These are phyloP conservation scores for Ornithorhynchus anatinus DNA, from an alignment of 2,113 vertebrate species.

Conservation along the genomic window DNA sequence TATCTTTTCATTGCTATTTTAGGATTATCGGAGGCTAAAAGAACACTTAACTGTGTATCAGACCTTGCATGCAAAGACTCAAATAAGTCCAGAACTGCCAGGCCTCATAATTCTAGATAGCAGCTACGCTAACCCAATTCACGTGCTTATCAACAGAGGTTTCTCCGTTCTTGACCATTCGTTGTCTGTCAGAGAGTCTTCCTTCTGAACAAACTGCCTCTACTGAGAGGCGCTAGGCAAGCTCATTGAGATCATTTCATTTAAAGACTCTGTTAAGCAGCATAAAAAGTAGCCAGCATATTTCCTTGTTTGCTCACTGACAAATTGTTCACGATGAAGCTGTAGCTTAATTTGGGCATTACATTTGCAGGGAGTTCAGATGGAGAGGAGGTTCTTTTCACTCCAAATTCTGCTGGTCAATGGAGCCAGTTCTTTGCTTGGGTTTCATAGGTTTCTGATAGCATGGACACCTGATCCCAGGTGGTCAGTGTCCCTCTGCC, in stretches of 20 bases:
- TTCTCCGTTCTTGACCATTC: not conserved
- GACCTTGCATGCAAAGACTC: not conserved
- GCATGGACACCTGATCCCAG: too few species aligned
- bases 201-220: not conserved
- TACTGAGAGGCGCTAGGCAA: conserved; percentile 6
- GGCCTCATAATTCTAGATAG: not conserved
- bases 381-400: too few species aligned
- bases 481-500: too few species aligned
- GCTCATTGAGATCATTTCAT: conserved; percentile 15
- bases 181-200: not conserved
- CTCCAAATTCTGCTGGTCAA: too few species aligned
- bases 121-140: not conserved
- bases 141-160: not conserved
- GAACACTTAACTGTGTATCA: not conserved
- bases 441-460: too few species aligned
- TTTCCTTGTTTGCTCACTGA: too few species aligned
- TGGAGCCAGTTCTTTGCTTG: too few species aligned
- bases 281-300: too few species aligned
- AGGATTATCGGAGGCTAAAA: not conserved
- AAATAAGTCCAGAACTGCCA: not conserved
- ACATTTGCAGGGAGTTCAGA: too few species aligned
- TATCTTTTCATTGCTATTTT: not conserved
- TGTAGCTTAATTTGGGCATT: too few species aligned
- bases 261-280: conserved; percentile 11
- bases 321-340: too few species aligned